Percentiles rank a stretch among this genome's conserved stretches.
Evolutionary conservation across 2,113 vertebrate species (phyloP).

Genomic region (Clarias magur): DNA sequence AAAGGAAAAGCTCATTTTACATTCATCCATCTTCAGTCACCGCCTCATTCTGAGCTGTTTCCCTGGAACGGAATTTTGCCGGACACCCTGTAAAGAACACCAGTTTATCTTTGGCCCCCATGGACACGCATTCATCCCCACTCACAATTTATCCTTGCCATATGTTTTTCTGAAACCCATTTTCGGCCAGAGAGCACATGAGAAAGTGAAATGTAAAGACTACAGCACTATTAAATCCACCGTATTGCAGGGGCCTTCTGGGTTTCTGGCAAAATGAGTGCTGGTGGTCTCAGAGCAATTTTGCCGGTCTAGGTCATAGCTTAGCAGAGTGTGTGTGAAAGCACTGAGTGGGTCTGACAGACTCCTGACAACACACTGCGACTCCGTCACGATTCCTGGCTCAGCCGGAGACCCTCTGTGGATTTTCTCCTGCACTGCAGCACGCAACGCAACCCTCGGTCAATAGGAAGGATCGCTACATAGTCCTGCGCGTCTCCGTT

Average conservation of each 20-base stretch:
- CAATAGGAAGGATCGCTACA: not conserved
- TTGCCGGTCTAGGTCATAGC: conserved; percentile 33
- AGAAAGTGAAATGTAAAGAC: conserved; percentile 34
- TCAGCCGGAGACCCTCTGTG: not conserved
- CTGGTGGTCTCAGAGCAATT: conserved; percentile 56
- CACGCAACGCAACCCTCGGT: not conserved
- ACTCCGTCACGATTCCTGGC: not conserved
- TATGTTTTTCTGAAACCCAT: not conserved
- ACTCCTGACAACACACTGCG: not conserved
- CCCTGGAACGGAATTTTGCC: too few relatives aligned
- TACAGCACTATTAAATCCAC: conserved; percentile 38
- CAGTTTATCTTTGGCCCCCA: too few relatives aligned
- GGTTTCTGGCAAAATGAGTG: conserved; percentile 49
- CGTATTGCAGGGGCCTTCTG: conserved; percentile 38
- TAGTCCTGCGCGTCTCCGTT: not conserved
- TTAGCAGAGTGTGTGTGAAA: conserved; percentile 26
- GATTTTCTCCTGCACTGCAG: not conserved
- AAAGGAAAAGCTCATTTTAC: not conserved
- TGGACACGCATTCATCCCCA: not conserved
- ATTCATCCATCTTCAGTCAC: not conserved
- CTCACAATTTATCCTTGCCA: not conserved
- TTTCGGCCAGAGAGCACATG: not conserved
- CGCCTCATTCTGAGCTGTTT: not conserved
- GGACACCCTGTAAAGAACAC: too few relatives aligned
- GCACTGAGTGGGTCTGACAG: conserved; percentile 15